Evolutionary conservation across 2,113 vertebrate genomes (phyloP).

Genomic region (Macrotus californicus): DNA sequence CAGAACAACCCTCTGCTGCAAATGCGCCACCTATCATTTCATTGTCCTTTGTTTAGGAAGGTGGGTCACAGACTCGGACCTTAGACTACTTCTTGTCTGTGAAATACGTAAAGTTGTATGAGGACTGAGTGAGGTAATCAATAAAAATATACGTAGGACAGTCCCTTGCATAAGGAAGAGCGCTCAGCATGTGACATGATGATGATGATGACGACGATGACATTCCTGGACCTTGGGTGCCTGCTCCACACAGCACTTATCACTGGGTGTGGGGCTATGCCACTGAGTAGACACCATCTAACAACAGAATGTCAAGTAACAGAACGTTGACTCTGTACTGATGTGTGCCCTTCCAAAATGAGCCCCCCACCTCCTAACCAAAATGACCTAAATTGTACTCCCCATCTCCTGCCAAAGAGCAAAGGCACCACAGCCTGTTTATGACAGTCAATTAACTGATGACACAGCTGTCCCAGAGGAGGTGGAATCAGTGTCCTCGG

Average conservation of each 20-base stretch:
- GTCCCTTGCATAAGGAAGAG: not conserved
- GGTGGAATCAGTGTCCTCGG: not conserved
- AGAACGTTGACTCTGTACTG: too few relatives aligned
- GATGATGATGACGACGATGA: too few relatives aligned
- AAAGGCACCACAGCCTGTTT: not conserved
- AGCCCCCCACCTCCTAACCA: not conserved
- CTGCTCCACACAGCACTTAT: not conserved
- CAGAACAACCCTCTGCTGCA: not conserved
- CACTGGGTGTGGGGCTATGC: not conserved
- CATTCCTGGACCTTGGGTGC: not conserved
- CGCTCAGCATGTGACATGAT: not conserved
- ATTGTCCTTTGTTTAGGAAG: not conserved
- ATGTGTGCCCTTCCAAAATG: not conserved
- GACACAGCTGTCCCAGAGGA: slow-evolving; percentile 13
- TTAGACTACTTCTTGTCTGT: not conserved
- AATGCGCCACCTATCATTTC: not conserved
- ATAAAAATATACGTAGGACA: not conserved
- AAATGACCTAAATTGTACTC: not conserved
- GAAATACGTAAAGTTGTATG: not conserved
- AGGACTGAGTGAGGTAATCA: not conserved
- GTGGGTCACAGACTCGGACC: not conserved
- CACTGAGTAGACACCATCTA: not conserved
- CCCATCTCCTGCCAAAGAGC: not conserved
- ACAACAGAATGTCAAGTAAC: not conserved
- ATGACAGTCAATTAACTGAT: slow-evolving; percentile 39